Conservation (phyloP, 53 echinoderm and acorn worm genomes). For the Paracentrotus lividus region DNA sequence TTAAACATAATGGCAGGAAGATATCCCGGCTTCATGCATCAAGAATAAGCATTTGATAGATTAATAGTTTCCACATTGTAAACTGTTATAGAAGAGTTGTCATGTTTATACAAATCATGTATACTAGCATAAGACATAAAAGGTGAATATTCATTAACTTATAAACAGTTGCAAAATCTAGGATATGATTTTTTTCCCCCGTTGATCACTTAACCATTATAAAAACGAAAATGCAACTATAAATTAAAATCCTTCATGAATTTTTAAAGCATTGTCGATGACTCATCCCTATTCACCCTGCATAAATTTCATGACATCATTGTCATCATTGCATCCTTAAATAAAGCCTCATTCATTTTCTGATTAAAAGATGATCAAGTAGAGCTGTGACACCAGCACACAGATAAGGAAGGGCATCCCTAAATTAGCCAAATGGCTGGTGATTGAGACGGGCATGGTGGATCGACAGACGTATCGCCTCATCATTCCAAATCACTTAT, state of each 20-base stretch:
- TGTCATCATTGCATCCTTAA: neutral
- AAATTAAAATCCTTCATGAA: neutral
- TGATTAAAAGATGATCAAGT: neutral
- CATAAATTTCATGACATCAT: constrained; percentile 26
- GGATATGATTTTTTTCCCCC: neutral
- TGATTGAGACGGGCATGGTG: neutral
- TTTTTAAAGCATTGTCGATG: neutral
- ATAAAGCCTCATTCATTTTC: neutral
- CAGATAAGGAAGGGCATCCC: constrained; percentile 12
- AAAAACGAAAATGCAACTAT: neutral
- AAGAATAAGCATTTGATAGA: neutral
- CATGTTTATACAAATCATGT: too few relatives aligned
- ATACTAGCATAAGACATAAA: too few relatives aligned
- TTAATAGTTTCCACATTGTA: neutral
- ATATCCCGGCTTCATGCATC: neutral
- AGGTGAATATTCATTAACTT: too few relatives aligned
- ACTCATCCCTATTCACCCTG: neutral
- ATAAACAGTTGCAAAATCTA: neutral
- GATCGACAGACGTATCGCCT: neutral
- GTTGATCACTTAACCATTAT: neutral
- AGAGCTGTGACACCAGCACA: neutral
- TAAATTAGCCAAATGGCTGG: constrained; percentile 36
- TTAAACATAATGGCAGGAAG: neutral
- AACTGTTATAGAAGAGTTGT: neutral
- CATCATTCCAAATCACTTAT: constrained; percentile 51